Evolutionary conservation across 2,888 invertebrate species (phyloP).

Genomic region (Bugulina stolonifera): DNA sequence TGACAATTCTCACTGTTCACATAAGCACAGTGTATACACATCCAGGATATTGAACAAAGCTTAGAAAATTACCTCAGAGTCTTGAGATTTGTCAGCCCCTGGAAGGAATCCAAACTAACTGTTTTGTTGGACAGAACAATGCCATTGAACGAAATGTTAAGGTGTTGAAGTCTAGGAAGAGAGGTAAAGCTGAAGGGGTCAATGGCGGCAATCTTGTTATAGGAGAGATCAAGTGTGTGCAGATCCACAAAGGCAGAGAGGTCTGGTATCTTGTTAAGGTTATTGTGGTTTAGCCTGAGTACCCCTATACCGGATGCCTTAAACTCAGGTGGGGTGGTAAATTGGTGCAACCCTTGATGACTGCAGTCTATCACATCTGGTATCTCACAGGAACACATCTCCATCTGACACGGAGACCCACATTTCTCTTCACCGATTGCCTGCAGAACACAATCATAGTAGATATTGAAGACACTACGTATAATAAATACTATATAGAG

Average conservation of each 20-base stretch:
- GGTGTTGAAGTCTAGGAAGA: not conserved
- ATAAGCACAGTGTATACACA: too few species aligned
- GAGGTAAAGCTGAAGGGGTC: not conserved
- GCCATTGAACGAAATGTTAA: constrained; percentile 13
- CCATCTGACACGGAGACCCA: not conserved
- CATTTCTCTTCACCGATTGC: not conserved
- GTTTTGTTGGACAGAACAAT: not conserved
- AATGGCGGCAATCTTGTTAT: not conserved
- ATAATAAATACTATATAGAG: too few species aligned
- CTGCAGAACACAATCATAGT: too few species aligned
- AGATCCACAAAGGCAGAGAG: not conserved
- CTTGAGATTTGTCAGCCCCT: constrained; percentile 9
- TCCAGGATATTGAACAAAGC: too few species aligned
- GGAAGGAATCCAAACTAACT: not conserved
- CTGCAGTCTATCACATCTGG: not conserved
- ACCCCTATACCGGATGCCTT: not conserved
- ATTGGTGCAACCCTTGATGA: not conserved
- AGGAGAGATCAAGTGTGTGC: constrained; percentile 1
- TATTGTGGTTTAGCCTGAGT: not conserved
- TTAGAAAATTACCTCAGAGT: constrained; percentile 12
- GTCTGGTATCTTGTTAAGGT: not conserved
- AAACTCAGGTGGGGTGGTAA: not conserved
- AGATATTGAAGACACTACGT: too few species aligned
- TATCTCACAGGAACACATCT: not conserved
- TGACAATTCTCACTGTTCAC: too few species aligned